Base-by-base conservation (phyloP, 92 coral and sea anemone genomes). In the Bergia puertoricense region DNA sequence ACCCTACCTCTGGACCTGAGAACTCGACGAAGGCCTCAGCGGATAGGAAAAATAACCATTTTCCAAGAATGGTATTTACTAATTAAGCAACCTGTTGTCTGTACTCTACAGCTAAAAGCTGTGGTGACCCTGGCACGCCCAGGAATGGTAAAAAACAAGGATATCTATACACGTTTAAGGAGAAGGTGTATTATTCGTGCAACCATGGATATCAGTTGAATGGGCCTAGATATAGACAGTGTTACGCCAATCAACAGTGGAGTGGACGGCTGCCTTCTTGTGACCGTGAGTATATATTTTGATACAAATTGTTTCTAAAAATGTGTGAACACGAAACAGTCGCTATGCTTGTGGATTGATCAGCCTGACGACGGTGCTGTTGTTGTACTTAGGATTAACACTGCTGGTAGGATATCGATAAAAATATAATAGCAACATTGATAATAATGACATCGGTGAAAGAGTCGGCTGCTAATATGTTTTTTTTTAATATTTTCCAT, bases 201-300 rank as follows among this genome's bases (percentile, higher is more conserved):
- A 37, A 57, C 45, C n/a, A 54, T 38, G 85, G 85, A 11, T 38
- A 81, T 48, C 11, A 54, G 41, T 39, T 81, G 72, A 81, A 2
- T 13, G 85, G 85, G 14, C n/a, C 46, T 7, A 36, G 46, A 37
- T 81, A 36, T 14, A 16, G 85, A 38, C 45, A 11, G 6, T 81
- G 85, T 56, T 40, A 81, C 48, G 85, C 85, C n/a, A 81, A 81
- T 40, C 85, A 81, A 18, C 11, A 38, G 5, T 81, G 85, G 85
- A 54, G 85, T 38, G 85, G 72, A 36, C 38, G 71, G 2, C 37
- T 39, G 38, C 85, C 85, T 6, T 36, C 23, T 14, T 81, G 85
- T 57, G 85, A 51, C 7, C 85, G 85, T 81, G 66, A 80, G 85
- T 80, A 20, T 80, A 2, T 36, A 16, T 20, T 44, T 2, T 77